Base-by-base conservation (phyloP, 64 coral and sea anemone genomes). In the Stylophora pistillata region DNA sequence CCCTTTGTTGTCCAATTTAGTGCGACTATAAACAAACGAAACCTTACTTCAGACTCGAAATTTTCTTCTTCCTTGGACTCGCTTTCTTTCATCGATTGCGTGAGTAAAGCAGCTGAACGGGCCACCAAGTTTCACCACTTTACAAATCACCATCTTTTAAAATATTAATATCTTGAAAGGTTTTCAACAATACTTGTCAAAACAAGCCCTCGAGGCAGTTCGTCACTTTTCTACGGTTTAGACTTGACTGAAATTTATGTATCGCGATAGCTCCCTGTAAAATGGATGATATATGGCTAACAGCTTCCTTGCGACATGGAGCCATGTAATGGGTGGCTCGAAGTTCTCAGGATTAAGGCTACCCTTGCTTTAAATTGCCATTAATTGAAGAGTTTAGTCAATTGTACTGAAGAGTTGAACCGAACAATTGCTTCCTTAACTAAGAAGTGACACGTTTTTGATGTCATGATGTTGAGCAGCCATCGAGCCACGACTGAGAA, bases 121-220 rank as follows among this genome's bases (percentile, higher is more conserved):
- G 80, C 80, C 17, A 69, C 32, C 20, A 84, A 84, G 60, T 25
- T 70, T 84, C 34, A 28, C 58, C 80, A 84, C 80, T 84, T 84
- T 84, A 84, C 80, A 84, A 84, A 84, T 84, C 80, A 84, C 37
- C 80, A 79, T 84, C 80, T 84, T 53, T 84, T 84, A 84, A 84
- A 84, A 84, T 84, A 84, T 84, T 84, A 84, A 84, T 84, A 84
- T 84, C 80, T 70, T 84, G 80, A 84, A 84, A 84, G 80, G 59
- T 33, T 84, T 84, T 84, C 62, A 69, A 84, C 80, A 84, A 84
- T 84, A 68, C 61, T 84, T 84, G 80, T 84, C 80, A 84, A 84
- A 84, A 69, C 80, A 84, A 64, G 33, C 80, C 80, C 80, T 84
- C 59, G 13, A 70, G 80, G 80, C 80, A 84, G 52, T 23, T 69